A percentile compares a stretch with the other conserved stretches of the same genome.
phyloP scores from a whole-genome alignment of 2,113 vertebrate genomes.

The Protobothrops flavoviridis region DNA sequence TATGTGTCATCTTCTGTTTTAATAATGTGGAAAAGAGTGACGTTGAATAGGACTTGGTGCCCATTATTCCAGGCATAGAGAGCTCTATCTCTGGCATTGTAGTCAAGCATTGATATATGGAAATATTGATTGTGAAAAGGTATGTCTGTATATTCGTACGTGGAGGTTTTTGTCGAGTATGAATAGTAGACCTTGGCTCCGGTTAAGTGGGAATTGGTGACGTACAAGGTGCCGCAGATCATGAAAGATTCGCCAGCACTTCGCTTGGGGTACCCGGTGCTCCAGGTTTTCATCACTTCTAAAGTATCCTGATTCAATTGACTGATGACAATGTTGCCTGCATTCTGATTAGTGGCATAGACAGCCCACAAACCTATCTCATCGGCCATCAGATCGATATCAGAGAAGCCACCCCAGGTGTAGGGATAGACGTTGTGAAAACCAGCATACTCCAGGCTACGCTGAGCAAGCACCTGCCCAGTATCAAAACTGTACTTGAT shows the following conservation, averaged over 20 bases:
- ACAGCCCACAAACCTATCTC: constrained; percentile 96
- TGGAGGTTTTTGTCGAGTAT: constrained; percentile 94
- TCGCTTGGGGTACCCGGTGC: constrained; percentile 94
- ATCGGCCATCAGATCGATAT: constrained; percentile 97
- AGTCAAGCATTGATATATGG: constrained; percentile 99
- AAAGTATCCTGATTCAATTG: constrained; percentile 89
- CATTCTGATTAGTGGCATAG: constrained; percentile 97
- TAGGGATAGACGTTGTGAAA: constrained; percentile 98
- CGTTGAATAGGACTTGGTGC: constrained; percentile 97
- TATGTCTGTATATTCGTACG: constrained; percentile 95
- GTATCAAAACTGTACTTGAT: constrained; percentile 95
- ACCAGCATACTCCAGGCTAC: constrained; percentile 92
- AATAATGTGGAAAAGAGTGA: constrained; percentile 97
- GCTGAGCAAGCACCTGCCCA: constrained; percentile 86
- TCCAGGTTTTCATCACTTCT: constrained; percentile 93
- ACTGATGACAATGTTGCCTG: constrained; percentile 95
- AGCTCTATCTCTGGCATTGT: constrained; percentile 92
- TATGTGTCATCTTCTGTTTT: constrained; percentile 95
- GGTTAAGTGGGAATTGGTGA: constrained; percentile 95
- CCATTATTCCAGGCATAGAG: constrained; percentile 99
- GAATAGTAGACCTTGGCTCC: constrained; percentile 98
- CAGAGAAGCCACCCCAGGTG: constrained; percentile 96
- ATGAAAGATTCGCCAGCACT: constrained; percentile 98
- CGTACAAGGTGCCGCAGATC: constrained; percentile 96
- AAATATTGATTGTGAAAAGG: constrained; percentile 99